Evolutionary conservation across 2,113 vertebrate genomes (phyloP), one percentile per base, ranked within the genome.

Genomic region (Poeciliopsis turrubarensis): DNA sequence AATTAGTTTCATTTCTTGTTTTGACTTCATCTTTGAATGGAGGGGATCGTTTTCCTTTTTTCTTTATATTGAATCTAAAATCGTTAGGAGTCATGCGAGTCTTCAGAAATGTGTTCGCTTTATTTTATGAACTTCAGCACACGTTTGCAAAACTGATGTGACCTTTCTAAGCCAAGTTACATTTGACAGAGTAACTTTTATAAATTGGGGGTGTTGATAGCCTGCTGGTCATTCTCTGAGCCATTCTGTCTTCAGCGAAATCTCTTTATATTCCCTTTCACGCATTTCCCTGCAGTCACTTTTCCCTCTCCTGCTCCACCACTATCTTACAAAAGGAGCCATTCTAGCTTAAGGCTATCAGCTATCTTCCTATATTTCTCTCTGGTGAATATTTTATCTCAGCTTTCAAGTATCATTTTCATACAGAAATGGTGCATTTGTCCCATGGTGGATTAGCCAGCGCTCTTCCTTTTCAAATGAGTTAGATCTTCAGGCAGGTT

Each of bases 381-480:
- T 83, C 83, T 75, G 75, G 83, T 87, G 89, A 89, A 87, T 89
- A 87, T 91, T 90, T 86, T 67, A 91, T 88, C 83, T 86, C 0
- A 27, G 61, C 86, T 91, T 90, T 91, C 86, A 89, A 90, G 86
- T 81, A 84, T 87, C 76, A 78, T 87, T 87, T 92, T 86, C 76
- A 76, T 80, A 79, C 61, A 11, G 47, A 81, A 83, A 69, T 70
- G 65, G 78, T 22, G 54, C 30, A 64, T 7, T 73, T 77, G 69
- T 87, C 87, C 75, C 41, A 60, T 68, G 31, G 73, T 65, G 65
- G n/a, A 68, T 73, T 73, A 47, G 34, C 19, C 66, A 13, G 12
- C 51, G 6, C 54, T 47, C 47, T 82, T 79, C 79, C 37, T 71
- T 87, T 83, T 75, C 65, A 76, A 75, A 81, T 25, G 1, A 78